Conservation (phyloP, 2,797 vertebrate species). For the Triplophysa bombifrons region DNA sequence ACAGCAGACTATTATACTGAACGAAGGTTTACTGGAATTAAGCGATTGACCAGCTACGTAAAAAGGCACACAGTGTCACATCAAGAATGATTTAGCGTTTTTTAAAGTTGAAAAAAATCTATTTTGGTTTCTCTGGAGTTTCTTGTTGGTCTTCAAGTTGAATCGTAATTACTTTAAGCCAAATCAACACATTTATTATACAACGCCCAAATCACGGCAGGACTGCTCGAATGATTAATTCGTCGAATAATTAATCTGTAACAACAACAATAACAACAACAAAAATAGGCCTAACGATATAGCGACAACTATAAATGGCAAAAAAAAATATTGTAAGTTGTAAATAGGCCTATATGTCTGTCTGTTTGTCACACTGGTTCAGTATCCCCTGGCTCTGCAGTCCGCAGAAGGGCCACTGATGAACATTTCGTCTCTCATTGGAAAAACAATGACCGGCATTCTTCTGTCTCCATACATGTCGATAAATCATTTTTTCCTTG, state of each 20-base stretch:
- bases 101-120: conserved; percentile 75
- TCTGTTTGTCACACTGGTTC: background rate
- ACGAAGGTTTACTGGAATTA: conserved; percentile 96
- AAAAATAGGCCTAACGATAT: background rate
- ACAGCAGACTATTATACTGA: conserved; percentile 94
- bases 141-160: conserved; percentile 61
- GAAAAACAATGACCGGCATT: conserved; percentile 54
- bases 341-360: background rate
- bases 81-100: conserved; percentile 86
- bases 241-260: background rate
- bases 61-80: conserved; percentile 81
- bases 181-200: conserved; percentile 73
- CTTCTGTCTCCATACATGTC: conserved; percentile 44
- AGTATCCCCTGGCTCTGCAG: background rate
- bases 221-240: background rate
- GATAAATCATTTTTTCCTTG: conserved; percentile 61
- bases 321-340: background rate
- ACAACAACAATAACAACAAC: background rate
- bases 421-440: conserved; percentile 36
- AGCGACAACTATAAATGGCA: no score
- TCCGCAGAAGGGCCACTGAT: conserved; percentile 18
- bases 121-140: conserved; percentile 54
- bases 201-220: conserved; percentile 64
- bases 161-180: conserved; percentile 77
- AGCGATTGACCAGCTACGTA: conserved; percentile 93